phyloP scores from a whole-genome alignment of 2,797 vertebrate genomes.

The Eulemur coronatus region DNA sequence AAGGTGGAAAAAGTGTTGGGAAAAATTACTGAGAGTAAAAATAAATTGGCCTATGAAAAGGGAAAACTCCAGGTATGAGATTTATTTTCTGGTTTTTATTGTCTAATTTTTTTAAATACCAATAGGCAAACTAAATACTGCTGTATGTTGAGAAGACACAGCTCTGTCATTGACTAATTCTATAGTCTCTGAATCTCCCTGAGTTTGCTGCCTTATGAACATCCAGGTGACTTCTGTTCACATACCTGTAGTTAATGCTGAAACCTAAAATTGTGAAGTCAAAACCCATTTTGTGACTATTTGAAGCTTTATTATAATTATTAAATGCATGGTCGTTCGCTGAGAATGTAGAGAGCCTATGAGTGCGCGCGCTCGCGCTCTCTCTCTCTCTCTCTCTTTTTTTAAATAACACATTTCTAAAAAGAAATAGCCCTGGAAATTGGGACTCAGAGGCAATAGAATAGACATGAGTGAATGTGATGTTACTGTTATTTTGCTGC shows the following conservation, averaged over 20 bases:
- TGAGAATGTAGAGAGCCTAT: not conserved
- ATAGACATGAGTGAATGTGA: not conserved
- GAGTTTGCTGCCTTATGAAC: not conserved
- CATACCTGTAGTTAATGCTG: not conserved
- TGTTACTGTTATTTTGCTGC: not conserved
- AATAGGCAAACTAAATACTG: not conserved
- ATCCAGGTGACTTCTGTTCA: not conserved
- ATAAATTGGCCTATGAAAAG: constrained; percentile 83
- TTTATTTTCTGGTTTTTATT: constrained; percentile 42
- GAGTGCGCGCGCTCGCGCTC: not conserved
- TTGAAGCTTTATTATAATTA: not conserved
- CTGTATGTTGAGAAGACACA: not conserved
- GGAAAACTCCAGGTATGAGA: constrained; percentile 82
- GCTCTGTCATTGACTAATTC: not conserved
- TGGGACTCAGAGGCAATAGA: not conserved
- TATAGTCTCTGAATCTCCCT: not conserved
- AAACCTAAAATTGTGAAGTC: not conserved
- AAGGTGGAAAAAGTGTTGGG: constrained; percentile 81
- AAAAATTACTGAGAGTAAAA: constrained; percentile 84
- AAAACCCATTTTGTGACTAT: not conserved
- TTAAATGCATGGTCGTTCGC: not conserved
- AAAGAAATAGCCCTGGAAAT: not conserved
- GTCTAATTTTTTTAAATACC: not conserved
- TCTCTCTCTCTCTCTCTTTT: not conserved
- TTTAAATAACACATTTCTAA: not conserved